phyloP scores from a whole-genome alignment of 2,113 vertebrate species.

The Sciurus niger region DNA sequence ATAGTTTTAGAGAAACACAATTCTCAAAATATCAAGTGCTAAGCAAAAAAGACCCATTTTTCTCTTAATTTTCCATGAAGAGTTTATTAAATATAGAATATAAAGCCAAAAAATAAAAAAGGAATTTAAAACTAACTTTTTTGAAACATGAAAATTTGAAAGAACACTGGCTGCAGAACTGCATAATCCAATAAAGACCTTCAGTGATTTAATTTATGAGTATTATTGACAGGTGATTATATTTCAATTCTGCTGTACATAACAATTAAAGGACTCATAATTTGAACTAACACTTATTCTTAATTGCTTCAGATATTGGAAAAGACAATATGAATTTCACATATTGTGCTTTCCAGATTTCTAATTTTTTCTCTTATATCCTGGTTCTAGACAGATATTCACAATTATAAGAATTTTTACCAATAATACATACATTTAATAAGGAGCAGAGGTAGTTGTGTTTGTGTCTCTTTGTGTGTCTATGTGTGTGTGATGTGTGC shows the following conservation, averaged over 20 bases:
- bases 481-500: background rate
- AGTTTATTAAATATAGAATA: background rate
- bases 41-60: background rate
- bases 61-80: background rate
- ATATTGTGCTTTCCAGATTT: background rate
- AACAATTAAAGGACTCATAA: background rate
- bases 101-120: background rate
- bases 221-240: background rate
- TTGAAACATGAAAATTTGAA: background rate
- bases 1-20: background rate
- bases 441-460: background rate
- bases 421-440: background rate
- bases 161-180: background rate
- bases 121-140: background rate
- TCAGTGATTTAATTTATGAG: background rate
- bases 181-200: background rate
- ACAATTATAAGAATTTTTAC: background rate
- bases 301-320: background rate
- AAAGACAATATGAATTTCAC: background rate
- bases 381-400: background rate
- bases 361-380: background rate
- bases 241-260: background rate
- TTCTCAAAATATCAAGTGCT: background rate
- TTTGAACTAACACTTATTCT: background rate
- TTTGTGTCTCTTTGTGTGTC: background rate